A percentile compares a stretch with the other conserved stretches of the same genome.
Conservation (phyloP, 2,888 invertebrate genomes). For the Holacanthella duospinosa region DNA sequence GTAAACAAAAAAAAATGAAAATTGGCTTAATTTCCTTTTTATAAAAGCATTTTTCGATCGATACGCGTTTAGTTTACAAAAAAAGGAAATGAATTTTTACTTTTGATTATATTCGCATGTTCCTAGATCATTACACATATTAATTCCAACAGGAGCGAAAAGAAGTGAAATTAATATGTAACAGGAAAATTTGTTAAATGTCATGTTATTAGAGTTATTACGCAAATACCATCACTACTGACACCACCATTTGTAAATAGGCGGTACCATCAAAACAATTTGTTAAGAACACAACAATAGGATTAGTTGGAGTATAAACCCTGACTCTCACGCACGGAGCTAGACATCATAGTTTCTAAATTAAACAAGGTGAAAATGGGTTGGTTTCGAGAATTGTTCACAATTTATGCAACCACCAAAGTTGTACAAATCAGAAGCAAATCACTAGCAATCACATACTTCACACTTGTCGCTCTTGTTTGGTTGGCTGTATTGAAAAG, state of each 20-base stretch:
- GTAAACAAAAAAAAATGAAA: constrained; percentile 34
- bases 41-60: not conserved
- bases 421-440: constrained; percentile 25
- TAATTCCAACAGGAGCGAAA: not conserved
- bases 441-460: constrained; percentile 23
- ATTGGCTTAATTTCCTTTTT: not conserved
- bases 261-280: no score
- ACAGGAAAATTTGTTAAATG: no score
- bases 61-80: no score
- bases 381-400: constrained; percentile 7
- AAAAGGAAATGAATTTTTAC: not conserved
- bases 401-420: constrained; percentile 24
- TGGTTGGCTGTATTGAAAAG: constrained; percentile 26
- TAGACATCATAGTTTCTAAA: no score
- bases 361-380: not conserved
- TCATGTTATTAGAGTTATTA: no score
- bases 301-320: no score
- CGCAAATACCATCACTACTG: not conserved
- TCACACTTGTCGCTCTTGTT: constrained; percentile 22
- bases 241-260: no score
- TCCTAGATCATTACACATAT: no score
- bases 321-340: no score
- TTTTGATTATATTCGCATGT: not conserved
- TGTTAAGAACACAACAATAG: no score
- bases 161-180: not conserved